Base-by-base conservation (phyloP, 2,797 vertebrate species). In the Knipowitschia caucasica region DNA sequence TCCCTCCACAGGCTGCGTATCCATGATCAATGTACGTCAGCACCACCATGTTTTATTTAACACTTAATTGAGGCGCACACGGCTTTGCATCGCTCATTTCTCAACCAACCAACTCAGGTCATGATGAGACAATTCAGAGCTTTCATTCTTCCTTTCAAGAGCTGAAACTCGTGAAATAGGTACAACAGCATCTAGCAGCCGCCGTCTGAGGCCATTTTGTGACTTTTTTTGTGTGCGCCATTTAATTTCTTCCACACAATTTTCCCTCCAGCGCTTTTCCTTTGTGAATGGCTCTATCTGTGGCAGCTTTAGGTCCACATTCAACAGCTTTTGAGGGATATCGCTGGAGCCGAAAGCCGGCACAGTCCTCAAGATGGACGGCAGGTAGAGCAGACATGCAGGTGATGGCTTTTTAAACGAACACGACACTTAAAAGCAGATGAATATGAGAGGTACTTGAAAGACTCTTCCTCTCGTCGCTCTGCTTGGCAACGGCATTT, bases 21-120 rank as follows among this genome's bases (percentile, higher is more conserved):
- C 59, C 4, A 54, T 69, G 73, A 87, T 87, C 80, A 84, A 83
- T 89, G 81, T 71, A 76, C 15, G 67, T 84, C 85, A 76, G 64
- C 56, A 2, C 27, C 59, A 73, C 64, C 73, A 87, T 89, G 77
- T 86, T 89, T 89, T 86, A 89, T 89, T 88, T 75, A 88, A 81
- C 72, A 61, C 66, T 79, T 75, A 79, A 69, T 81, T 43, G 75
- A 15, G 38, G 63, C 7, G 30, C 76, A 57, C 75, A 56, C 53
- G 59, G 55, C 50, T 44, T 43, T 8, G 6, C 20, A 8, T 49
- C 45, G 59, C 71, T 70, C 14, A 31, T 53, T 71, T 73, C 66
- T 81, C 71, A 64, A 47, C 43, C n/a, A 17, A 21, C 52, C n/a
- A 51, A 63, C 73, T 46, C 36, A 38, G 60, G 57, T 50, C 55